Percentiles rank a stretch among this genome's conserved stretches.
Conservation (phyloP, 2,888 invertebrate genomes). For the Platycheirus rosarum region DNA sequence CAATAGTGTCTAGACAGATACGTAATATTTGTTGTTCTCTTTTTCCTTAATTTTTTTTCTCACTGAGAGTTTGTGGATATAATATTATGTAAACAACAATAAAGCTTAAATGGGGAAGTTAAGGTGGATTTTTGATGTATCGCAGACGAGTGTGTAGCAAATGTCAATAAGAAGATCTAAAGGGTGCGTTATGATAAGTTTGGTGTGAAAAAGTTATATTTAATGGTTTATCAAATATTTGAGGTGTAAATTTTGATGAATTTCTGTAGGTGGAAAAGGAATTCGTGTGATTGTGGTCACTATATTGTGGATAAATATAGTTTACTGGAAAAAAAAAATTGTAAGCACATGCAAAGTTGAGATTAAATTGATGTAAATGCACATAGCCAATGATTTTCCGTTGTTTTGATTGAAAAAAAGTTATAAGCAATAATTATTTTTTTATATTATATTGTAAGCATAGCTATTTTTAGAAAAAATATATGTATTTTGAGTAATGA, state of each 20-base stretch:
- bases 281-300: too few species aligned
- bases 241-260: too few species aligned
- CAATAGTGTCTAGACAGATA: constrained; percentile 62
- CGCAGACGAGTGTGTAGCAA: constrained; percentile 9
- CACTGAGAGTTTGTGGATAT: constrained; percentile 13
- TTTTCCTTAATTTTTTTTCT: constrained; percentile 9
- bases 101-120: constrained; percentile 11
- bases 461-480: too few species aligned
- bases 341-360: too few species aligned
- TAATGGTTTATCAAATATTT: too few species aligned
- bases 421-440: constrained; percentile 18
- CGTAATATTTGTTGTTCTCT: constrained; percentile 55
- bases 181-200: constrained; percentile 25
- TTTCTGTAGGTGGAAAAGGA: too few species aligned
- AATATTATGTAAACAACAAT: constrained; percentile 8
- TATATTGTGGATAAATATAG: too few species aligned
- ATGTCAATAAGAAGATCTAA: constrained; percentile 30
- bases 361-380: too few species aligned
- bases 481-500: too few species aligned
- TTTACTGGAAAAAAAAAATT: too few species aligned
- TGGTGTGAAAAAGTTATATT: too few species aligned
- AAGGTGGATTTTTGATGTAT: constrained; percentile 19
- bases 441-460: too few species aligned
- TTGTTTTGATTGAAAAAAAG: not conserved
- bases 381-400: not conserved